Evolutionary conservation across 2,888 invertebrate genomes (phyloP), one percentile per base, ranked within the genome.

Genomic region (Eucera pruinosa): DNA sequence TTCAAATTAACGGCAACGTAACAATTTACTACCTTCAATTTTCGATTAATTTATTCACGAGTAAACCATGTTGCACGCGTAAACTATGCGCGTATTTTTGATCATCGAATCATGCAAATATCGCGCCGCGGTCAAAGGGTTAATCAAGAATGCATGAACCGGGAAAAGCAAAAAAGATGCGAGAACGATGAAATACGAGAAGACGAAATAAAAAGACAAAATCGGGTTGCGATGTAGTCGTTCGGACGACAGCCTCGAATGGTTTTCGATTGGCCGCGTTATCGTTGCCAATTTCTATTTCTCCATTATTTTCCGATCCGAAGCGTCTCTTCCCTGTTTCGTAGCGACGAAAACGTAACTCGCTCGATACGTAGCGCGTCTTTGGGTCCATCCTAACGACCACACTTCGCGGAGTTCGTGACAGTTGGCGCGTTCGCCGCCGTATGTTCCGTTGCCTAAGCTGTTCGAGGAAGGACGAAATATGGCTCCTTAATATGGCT

Each of bases 181-280:
- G n/a, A n/a, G n/a, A n/a, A n/a, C n/a, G n/a, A n/a, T n/a, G n/a
- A n/a, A n/a, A n/a, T n/a, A n/a, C n/a, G n/a, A n/a, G n/a, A n/a
- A n/a, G n/a, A n/a, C n/a, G n/a, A n/a, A n/a, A n/a, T n/a, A n/a
- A n/a, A n/a, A n/a, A n/a, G n/a, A n/a, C n/a, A n/a, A n/a, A n/a
- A n/a, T n/a, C n/a, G 33, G 33, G 20, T 11, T 7, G 20, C 18
- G 13, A 23, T 23, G n/a, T 36, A 45, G 69, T 33, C 2, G 45
- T 45, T 43, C 23, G 45, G 55, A 47, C 58, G 58, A 70, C 43
- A 52, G 71, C 27, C 52, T 58, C 41, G 64, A 71, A 65, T 54
- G 64, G 75, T 65, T 75, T 75, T 71, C 75, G 65, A 75, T 71
- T 71, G 62, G 54, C 65, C 30, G 45, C 58, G 64, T 75, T 71